phyloP scores from a whole-genome alignment of 1,140 invertebrate species.

The Drosophila ambigua region DNA sequence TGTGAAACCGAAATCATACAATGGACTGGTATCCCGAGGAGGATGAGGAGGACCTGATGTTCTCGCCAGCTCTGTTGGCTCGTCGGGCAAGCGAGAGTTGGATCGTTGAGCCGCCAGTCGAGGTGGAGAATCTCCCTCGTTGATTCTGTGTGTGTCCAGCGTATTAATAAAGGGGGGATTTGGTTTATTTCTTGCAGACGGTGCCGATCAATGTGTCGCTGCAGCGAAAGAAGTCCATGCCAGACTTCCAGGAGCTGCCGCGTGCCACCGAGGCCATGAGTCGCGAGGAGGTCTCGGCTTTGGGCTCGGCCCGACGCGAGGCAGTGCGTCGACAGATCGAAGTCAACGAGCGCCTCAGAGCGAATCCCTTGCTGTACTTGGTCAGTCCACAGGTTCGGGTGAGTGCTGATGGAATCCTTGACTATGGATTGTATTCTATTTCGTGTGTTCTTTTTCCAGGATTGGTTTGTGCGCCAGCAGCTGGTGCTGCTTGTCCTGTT shows the following conservation, averaged over 20 bases:
- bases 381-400: slow-evolving; percentile 99
- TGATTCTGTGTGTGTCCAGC: background rate
- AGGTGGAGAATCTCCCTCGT: slow-evolving; percentile 84
- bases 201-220: slow-evolving; percentile 89
- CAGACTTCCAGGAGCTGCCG: slow-evolving; percentile 94
- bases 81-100: slow-evolving; percentile 92
- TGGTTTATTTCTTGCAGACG: slow-evolving; percentile 84
- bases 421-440: background rate
- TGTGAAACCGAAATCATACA: slow-evolving; percentile 1
- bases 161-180: background rate
- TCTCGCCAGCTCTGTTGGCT: slow-evolving; percentile 92
- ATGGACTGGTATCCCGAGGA: slow-evolving; percentile 89
- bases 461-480: slow-evolving; percentile 98
- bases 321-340: slow-evolving; percentile 95
- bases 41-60: slow-evolving; percentile 93
- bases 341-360: slow-evolving; percentile 94
- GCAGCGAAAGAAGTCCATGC: slow-evolving; percentile 97
- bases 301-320: slow-evolving; percentile 96
- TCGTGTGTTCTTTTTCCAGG: slow-evolving; percentile 86
- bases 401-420: slow-evolving; percentile 75
- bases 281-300: slow-evolving; percentile 96
- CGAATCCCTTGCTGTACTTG: slow-evolving; percentile 97
- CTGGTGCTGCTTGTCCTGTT: slow-evolving; percentile 97
- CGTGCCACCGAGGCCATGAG: slow-evolving; percentile 92
- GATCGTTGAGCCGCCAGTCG: slow-evolving; percentile 92